Base-by-base conservation (phyloP, 2,888 invertebrate genomes). In the Nematopogon swammerdamellus region DNA sequence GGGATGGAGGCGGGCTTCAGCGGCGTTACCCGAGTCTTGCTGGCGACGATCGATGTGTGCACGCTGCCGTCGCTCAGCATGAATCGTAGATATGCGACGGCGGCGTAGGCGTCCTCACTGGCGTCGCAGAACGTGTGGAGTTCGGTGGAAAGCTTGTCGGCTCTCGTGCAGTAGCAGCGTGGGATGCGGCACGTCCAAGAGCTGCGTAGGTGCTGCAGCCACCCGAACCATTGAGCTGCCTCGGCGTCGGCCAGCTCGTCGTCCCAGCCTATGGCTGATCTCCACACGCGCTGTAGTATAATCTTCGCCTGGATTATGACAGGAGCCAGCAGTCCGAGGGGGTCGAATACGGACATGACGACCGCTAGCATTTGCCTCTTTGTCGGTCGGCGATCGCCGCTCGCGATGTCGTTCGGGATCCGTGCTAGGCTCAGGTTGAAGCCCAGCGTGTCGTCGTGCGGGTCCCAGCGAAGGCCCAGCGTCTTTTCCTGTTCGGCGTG, bases 1-100 rank as follows among this genome's bases (percentile, higher is more conserved):
- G 49, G 49, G 3, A 49, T 44, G 3, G 51, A 49, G 6, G 46
- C 14, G 6, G 47, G 49, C 5, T 47, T 47, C 11, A 51, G 46
- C 16, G 51, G 51, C 10, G 51, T 47, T 29, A 51, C 49, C 29
- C 46, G 43, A 2, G 16, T 19, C 19, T 50, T 49, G 49, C 25
- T 19, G 14, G 30, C 44, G 1, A 49, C 3, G 30, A 51, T 44
- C 2, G 25, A 8, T 3, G 30, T 46, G 18, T 29, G 25, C 19
- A 17, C 29, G 4, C 30, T 3, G n/a, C 47, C 25, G 29, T 25
- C 47, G 3, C 19, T 6, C 14, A 43, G n/a, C 16, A 8, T 4
- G 43, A 43, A 43, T 14, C 43, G n/a, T 4, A 43, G 11, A 11
- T 43, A 43, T 5, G 16, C 16, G 43, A 14, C 16, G n/a, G 43